Evolutionary conservation across 2,113 vertebrate species (phyloP).

Genomic region (Heptranchias perlo): DNA sequence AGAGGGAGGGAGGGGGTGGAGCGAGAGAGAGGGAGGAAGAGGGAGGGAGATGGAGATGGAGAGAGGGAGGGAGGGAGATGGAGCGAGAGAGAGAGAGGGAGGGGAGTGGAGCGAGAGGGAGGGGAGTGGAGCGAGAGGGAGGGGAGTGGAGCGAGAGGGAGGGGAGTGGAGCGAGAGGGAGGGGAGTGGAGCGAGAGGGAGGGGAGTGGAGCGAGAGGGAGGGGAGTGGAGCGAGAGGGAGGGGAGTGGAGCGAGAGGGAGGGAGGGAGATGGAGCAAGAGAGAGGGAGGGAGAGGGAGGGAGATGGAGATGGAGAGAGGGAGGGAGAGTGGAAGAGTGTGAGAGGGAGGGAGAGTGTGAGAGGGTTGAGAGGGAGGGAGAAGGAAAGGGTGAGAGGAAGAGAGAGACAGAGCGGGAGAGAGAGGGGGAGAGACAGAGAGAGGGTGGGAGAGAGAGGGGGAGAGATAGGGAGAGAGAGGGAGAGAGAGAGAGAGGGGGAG

Average conservation of each 20-base stretch:
- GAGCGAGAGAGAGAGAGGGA: neutral
- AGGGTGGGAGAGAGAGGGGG: too few species aligned
- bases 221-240: neutral
- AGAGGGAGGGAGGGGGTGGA: neutral
- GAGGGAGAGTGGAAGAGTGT: too few species aligned
- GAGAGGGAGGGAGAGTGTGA: too few species aligned
- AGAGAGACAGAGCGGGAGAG: too few species aligned
- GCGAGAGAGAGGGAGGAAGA: neutral
- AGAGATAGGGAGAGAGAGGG: too few species aligned
- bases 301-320: constrained; percentile 41
- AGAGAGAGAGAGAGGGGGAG: constrained; percentile 44
- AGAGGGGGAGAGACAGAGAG: too few species aligned
- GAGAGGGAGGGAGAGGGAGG: constrained; percentile 38
- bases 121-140: neutral
- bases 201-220: too few species aligned
- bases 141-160: accelerated
- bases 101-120: too few species aligned
- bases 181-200: too few species aligned
- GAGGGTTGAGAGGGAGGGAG: too few species aligned
- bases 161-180: neutral
- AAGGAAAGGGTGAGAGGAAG: too few species aligned
- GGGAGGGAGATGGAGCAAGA: constrained; percentile 43
- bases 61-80: too few species aligned
- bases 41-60: neutral
- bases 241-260: constrained; percentile 44